Evolutionary conservation across 2,797 vertebrate species (phyloP).

Genomic region (Aphelocoma californica): DNA sequence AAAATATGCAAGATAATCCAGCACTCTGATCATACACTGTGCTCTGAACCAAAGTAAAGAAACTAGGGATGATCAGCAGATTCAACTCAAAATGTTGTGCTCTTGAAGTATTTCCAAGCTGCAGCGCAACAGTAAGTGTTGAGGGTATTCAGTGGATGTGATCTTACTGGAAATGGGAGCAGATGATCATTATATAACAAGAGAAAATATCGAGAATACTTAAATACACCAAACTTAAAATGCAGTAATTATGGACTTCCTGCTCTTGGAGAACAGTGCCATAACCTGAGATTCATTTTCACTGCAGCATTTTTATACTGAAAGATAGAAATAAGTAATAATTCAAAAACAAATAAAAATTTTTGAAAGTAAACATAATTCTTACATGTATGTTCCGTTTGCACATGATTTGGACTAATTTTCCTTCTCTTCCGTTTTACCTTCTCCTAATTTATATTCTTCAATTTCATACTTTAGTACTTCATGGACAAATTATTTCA

Average conservation of each 20-base stretch:
- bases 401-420: neutral
- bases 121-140: neutral
- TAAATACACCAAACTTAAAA: neutral
- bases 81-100: neutral
- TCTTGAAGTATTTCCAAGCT: neutral
- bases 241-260: neutral
- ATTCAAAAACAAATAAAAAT: neutral
- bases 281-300: neutral
- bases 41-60: neutral
- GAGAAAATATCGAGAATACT: neutral
- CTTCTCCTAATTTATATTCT: neutral
- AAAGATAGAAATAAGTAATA: neutral
- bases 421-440: neutral
- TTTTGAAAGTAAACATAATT: neutral
- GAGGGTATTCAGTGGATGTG: neutral
- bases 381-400: neutral
- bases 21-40: neutral
- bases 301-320: neutral
- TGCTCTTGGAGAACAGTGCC: neutral
- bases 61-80: neutral
- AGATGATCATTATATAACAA: neutral
- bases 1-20: neutral
- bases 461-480: constrained; percentile 1
- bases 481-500: constrained; percentile 8
- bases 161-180: neutral